phyloP scores from a whole-genome alignment of 92 coral and sea anemone species.

The Metridium senile region DNA sequence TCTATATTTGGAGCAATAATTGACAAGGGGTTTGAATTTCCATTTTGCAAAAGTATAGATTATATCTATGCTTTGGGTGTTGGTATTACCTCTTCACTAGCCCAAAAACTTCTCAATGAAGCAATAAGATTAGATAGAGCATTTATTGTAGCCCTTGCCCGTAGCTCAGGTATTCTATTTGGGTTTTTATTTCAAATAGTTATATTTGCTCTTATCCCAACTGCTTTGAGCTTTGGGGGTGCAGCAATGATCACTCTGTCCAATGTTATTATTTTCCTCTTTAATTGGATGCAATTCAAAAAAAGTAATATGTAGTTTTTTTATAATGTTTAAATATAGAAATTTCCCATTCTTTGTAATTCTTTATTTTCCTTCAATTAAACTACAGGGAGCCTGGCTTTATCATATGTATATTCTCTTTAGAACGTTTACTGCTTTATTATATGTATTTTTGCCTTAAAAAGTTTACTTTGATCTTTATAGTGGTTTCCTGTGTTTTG shows the following conservation, averaged over 20 bases:
- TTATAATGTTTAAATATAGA: too few relatives aligned
- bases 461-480: too few relatives aligned
- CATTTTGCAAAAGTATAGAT: constrained; percentile 14
- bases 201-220: constrained; percentile 12
- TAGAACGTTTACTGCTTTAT: too few relatives aligned
- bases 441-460: too few relatives aligned
- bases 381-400: too few relatives aligned
- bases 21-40: constrained; percentile 29
- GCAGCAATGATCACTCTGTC: constrained; percentile 19
- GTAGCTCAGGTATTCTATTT: constrained; percentile 18
- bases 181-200: constrained; percentile 15
- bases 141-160: constrained; percentile 14
- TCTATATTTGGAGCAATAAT: constrained; percentile 13
- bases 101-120: neutral
- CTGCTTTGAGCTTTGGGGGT: constrained; percentile 17
- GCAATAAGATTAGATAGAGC: constrained; percentile 15
- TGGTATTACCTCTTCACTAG: neutral
- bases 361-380: too few relatives aligned
- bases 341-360: too few relatives aligned
- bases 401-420: too few relatives aligned
- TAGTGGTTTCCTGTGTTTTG: too few relatives aligned
- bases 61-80: constrained; percentile 11
- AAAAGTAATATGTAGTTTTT: neutral
- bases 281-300: constrained; percentile 8
- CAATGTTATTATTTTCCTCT: constrained; percentile 6